Evolutionary conservation across 2,888 invertebrate genomes (phyloP), one percentile per base, ranked within the genome.

Genomic region (Unio delphinus): DNA sequence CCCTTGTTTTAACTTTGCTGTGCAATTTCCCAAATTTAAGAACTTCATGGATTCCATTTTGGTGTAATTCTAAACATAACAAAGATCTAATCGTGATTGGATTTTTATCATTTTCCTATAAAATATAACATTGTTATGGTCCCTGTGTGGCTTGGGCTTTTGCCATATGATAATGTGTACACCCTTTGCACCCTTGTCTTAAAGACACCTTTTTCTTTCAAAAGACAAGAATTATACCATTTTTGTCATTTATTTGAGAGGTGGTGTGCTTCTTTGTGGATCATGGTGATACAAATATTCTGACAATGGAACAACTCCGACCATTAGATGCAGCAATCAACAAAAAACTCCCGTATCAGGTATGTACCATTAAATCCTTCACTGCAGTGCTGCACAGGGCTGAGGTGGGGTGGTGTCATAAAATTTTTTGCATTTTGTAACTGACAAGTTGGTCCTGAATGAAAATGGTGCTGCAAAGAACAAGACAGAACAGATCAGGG

Each of bases 221-320:
- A 34, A 34, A 34, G 34, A 18, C 23, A 23, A 59, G 59, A 59
- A 11, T 28, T 62, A 17, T 62, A 56, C 62, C 18, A 23, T 26
- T 62, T 26, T 55, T 65, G 11, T n/a, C 55, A 23, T 64, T n/a
- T 56, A 30, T 65, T 54, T 70, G 72, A 54, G 61, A 83, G 83
- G 80, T 80, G 5, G 65, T 75, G 54, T 82, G 82, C 69, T 79
- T 78, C 57, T 85, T 81, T 69, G 68, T 83, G 58, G 86, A 86
- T 69, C 82, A 86, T 74, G 86, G 85, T 0, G 85, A 84, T 57
- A 77, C 81, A 30, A 84, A 84, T 59, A 67, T 69, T 4, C 61
- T 83, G n/a, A 45, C 69, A 6, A 69, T 74, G 26, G 72, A 74
- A 58, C 78, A 80, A 61, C 65, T 84, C 7, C 67, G 72, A 58